These are phyloP conservation scores for Tyrannus savana DNA, from an alignment of 2,113 vertebrate genomes.

Conservation along the genomic window DNA sequence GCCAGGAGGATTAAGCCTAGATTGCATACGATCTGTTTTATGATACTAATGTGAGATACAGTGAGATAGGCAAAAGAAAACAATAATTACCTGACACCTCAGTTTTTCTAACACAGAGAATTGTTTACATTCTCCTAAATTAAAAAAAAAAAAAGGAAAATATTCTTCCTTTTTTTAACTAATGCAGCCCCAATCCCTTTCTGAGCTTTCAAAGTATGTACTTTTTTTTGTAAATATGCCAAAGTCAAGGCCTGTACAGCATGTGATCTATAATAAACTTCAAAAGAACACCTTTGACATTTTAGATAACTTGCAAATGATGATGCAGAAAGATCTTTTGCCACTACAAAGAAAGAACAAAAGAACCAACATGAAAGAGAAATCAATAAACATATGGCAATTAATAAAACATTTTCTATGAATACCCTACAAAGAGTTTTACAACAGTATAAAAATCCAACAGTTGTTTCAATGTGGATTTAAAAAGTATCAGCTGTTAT, in stretches of 20 bases:
- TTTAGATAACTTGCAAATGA: slow-evolving; percentile 97
- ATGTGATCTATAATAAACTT: slow-evolving; percentile 92
- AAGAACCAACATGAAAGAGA: slow-evolving; percentile 99
- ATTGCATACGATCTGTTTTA: background rate
- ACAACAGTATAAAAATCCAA: slow-evolving; percentile 86
- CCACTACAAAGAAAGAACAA: slow-evolving; percentile 99
- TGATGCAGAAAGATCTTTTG: slow-evolving; percentile 98
- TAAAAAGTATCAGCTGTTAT: slow-evolving; percentile 83
- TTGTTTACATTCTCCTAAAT: slow-evolving; percentile 61
- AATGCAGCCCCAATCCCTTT: slow-evolving; percentile 69
- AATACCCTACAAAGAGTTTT: slow-evolving; percentile 95
- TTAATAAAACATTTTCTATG: slow-evolving; percentile 99
- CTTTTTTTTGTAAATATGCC: slow-evolving; percentile 80
- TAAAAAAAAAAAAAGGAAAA: background rate
- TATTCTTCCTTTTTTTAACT: slow-evolving; percentile 71
- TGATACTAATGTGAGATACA: background rate
- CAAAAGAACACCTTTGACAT: slow-evolving; percentile 99
- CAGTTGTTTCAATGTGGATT: slow-evolving; percentile 87
- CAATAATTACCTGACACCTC: slow-evolving; percentile 37
- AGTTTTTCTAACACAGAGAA: slow-evolving; percentile 35
- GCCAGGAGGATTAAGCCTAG: background rate
- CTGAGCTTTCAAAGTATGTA: slow-evolving; percentile 75
- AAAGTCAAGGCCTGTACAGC: slow-evolving; percentile 86
- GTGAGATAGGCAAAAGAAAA: background rate
- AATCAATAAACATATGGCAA: slow-evolving; percentile 99